Evolutionary conservation across 2,113 vertebrate species (phyloP).

Genomic region (Clupea harengus): DNA sequence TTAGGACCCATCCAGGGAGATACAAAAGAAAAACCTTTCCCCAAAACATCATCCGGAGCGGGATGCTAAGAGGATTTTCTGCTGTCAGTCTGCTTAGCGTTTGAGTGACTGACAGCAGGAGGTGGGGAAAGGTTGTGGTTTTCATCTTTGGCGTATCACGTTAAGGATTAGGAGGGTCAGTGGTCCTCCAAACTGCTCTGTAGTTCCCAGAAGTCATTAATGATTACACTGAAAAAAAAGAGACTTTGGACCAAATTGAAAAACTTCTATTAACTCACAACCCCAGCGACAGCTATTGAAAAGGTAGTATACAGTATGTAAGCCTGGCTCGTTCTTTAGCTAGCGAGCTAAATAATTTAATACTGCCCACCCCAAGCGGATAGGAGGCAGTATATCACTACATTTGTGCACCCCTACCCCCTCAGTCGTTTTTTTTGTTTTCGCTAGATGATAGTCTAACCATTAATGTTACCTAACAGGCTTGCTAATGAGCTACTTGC

Average conservation of each 20-base stretch:
- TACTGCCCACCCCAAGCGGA: too few relatives aligned
- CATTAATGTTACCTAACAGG: too few relatives aligned
- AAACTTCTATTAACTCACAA: not conserved
- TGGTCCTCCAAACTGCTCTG: not conserved
- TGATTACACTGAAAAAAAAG: not conserved
- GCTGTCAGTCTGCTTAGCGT: not conserved
- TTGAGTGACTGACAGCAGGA: slow-evolving; percentile 46
- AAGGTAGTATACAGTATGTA: too few relatives aligned
- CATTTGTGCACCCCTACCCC: too few relatives aligned
- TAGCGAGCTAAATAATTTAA: too few relatives aligned
- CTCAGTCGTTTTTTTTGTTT: too few relatives aligned
- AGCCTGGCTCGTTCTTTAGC: too few relatives aligned
- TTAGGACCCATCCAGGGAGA: not conserved
- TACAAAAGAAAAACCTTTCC: not conserved
- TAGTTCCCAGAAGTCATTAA: not conserved
- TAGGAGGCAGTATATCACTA: too few relatives aligned
- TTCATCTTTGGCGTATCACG: not conserved
- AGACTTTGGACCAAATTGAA: not conserved
- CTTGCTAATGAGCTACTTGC: too few relatives aligned
- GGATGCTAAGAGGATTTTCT: slow-evolving; percentile 7
- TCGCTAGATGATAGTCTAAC: too few relatives aligned
- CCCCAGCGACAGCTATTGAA: not conserved
- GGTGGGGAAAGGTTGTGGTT: slow-evolving; percentile 28
- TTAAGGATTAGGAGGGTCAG: not conserved
- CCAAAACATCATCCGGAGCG: not conserved